Evolutionary conservation across 2,113 vertebrate species (phyloP).

Genomic region (Siphamia tubifer): DNA sequence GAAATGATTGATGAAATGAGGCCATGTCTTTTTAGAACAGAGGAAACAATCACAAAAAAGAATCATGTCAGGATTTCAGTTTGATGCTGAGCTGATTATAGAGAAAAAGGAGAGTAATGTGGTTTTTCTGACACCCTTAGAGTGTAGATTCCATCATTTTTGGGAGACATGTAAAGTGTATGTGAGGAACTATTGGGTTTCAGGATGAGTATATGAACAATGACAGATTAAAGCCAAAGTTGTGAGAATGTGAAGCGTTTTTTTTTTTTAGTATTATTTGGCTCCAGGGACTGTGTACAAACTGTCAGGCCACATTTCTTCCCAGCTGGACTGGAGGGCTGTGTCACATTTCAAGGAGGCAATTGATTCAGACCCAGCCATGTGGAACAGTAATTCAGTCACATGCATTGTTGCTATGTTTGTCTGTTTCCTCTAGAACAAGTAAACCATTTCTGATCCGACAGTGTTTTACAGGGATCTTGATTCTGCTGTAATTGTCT

Average conservation of each 20-base stretch:
- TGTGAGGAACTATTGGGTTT: neutral
- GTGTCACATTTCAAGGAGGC: constrained; percentile 44
- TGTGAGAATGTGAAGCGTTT: neutral
- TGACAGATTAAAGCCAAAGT: neutral
- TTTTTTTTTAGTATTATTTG: neutral
- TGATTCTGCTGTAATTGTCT: neutral
- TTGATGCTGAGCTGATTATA: no score
- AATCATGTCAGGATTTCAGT: no score
- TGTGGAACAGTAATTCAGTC: constrained; percentile 19
- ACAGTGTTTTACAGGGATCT: constrained; percentile 8
- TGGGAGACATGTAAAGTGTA: neutral
- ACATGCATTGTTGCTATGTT: constrained; percentile 16
- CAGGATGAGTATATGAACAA: neutral
- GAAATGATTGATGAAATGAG: neutral
- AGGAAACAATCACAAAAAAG: no score
- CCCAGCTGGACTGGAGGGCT: constrained; percentile 23
- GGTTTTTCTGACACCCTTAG: no score
- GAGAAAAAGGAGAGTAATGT: no score
- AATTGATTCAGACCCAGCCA: constrained; percentile 25
- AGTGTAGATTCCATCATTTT: no score
- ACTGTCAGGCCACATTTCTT: constrained; percentile 18
- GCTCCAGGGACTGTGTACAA: constrained; percentile 2
- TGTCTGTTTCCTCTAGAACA: constrained; percentile 10
- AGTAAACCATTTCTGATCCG: constrained; percentile 14
- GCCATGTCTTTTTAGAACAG: no score